A percentile compares a stretch with the other conserved stretches of the same genome.
Conservation (phyloP, 2,888 invertebrate genomes). For the Entomobrya proxima region DNA sequence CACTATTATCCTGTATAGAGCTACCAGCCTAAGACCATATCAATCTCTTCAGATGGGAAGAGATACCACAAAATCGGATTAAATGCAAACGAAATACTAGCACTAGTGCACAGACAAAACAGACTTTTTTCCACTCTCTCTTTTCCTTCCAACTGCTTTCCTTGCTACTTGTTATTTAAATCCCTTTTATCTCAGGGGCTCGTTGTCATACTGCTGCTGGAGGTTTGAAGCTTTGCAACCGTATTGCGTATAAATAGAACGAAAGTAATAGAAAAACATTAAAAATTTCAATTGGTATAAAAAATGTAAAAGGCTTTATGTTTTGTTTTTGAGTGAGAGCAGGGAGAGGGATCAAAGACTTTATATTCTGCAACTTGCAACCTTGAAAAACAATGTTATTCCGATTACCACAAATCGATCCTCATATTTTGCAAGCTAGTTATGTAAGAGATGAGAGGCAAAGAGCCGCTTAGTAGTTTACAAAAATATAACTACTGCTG, state of each 20-base stretch:
- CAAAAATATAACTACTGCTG: too few species aligned
- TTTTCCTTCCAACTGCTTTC: background rate
- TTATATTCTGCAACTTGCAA: too few species aligned
- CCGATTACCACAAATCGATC: too few species aligned
- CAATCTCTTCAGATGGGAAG: conserved; percentile 73
- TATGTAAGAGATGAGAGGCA: too few species aligned
- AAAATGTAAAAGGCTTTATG: background rate
- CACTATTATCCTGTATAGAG: background rate
- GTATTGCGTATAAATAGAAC: background rate
- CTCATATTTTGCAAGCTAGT: too few species aligned
- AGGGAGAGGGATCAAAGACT: background rate
- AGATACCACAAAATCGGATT: conserved; percentile 76
- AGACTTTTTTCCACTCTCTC: conserved; percentile 27
- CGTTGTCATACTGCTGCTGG: background rate
- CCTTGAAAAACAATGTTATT: too few species aligned
- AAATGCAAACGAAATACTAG: conserved; percentile 72
- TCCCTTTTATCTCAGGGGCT: conserved; percentile 47
- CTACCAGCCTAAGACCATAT: conserved; percentile 68
- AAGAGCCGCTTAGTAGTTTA: too few species aligned
- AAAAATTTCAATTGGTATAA: background rate
- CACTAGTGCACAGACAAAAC: conserved; percentile 33
- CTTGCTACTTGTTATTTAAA: conserved; percentile 35
- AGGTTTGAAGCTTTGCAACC: background rate
- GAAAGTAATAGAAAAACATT: background rate
- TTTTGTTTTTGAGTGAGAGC: too few species aligned